Base-by-base conservation (phyloP, 2,888 invertebrate species). In the Lasioglossum marginatum region DNA sequence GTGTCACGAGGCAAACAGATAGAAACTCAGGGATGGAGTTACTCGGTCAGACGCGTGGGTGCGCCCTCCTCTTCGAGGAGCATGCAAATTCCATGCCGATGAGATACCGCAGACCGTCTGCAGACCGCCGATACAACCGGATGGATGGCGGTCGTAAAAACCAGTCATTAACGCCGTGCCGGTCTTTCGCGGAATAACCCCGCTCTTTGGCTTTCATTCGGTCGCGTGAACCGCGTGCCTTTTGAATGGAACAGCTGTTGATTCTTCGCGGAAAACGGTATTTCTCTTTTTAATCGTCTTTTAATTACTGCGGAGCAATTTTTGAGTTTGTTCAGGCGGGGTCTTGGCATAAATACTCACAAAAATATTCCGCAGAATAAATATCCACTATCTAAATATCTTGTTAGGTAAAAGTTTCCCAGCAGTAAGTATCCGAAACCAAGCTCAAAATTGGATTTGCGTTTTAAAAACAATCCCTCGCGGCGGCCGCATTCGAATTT, bases 21-120 rank as follows among this genome's bases (percentile, higher is more conserved):
- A 68, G 77, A 70, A 76, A 88, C 71, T 37, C 88, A 82, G 90
- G 89, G 89, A 90, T 90, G 90, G 89, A 89, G 91, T 89, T 90
- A 87, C 86, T 79, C 71, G 76, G 75, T 72, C 72, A 70, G 52
- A 40, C 71, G 87, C 77, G 90, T 88, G 87, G 77, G 84, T 81
- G 85, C 73, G 40, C 76, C 19, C 23, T 78, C 57, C 77, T 73
- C 87, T 86, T 92, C 87, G 85, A 37, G 79, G 87, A 88, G 86
- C 81, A 72, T 82, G 83, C 60, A 86, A 87, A 89, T 91, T 90
- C 89, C 89, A 76, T 83, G 80, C 76, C 87, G 84, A 88, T 85
- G 90, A 83, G 84, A 79, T 79, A 84, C 74, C 72, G 71, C 72
- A 71, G 78, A 78, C 85, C 75, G 86, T 81, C 75, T 84, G 78